These are phyloP conservation scores for Petrocephalus sullivani DNA, from an alignment of 2,797 vertebrate genomes.

Conservation along the genomic window DNA sequence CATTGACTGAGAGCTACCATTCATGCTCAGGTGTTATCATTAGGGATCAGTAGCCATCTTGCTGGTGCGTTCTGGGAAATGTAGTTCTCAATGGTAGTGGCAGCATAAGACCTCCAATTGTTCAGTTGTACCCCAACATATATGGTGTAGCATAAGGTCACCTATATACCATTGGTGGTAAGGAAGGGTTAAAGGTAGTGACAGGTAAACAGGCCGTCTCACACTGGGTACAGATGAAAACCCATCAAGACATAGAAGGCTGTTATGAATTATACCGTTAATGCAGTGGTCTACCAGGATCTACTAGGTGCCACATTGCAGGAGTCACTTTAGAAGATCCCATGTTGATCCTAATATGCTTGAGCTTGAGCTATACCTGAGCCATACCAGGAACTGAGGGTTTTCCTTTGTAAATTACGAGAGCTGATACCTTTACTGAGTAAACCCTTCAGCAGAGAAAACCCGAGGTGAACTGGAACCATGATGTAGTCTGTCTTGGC, in stretches of 20 bases:
- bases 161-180: neutral
- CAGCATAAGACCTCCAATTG: too few relatives aligned
- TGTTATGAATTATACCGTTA: neutral
- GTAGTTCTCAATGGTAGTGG: too few relatives aligned
- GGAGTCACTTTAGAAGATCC: neutral
- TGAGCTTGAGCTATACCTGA: neutral
- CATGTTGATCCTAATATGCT: neutral
- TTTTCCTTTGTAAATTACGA: too few relatives aligned
- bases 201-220: neutral
- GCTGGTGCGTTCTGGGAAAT: too few relatives aligned
- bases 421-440: neutral
- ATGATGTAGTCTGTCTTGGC: neutral
- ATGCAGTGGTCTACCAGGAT: neutral
- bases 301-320: neutral
- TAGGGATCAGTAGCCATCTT: too few relatives aligned
- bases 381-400: too few relatives aligned
- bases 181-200: neutral
- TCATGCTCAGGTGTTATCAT: too few relatives aligned
- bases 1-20: too few relatives aligned
- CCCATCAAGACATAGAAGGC: neutral
- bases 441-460: neutral
- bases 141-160: neutral
- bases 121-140: neutral
- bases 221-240: neutral
- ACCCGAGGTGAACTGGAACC: neutral